Base-by-base conservation (phyloP, 2,888 invertebrate species). In the Tineola bisselliella region DNA sequence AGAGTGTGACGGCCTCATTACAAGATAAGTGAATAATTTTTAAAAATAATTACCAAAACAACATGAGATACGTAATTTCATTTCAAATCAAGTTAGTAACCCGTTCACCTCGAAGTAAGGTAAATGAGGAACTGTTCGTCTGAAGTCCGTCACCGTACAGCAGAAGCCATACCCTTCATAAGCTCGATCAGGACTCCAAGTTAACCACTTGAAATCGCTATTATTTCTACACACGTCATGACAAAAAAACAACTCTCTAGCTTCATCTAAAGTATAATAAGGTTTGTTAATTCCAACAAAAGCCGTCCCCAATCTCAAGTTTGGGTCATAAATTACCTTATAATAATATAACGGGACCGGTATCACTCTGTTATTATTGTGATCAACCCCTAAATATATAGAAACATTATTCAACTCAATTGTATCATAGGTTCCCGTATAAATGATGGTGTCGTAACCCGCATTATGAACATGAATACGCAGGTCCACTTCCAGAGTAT, bases 281-380 rank as follows among this genome's bases (percentile, higher is more conserved):
- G 92, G 91, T 71, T 92, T 90, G 68, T 92, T 92, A 6, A 90
- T 83, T 0, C 90, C 90, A 12, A 92, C 68, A 66, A 91, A 89
- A 0, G 87, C 91, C 1, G 89, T 77, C 0, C 90, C 91, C 17
- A 77, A 74, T 38, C 78, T 74, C 0, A 72, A 71, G 0, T 62
- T 64, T 1, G 87, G 82, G 62, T 91, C 89, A 66, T 90, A 89
- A 0, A 91, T 83, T 0, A 91, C 87, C 65, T 87, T 88, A 63
- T 86, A 88, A 65, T 70, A 87, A 68, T 84, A 88, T 61, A 77
- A 67, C 1, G 88, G 88, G 0, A 87, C 78, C 3, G 86, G 84
- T 44, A 88, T 81, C 10, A 79, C 76, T 0, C 79, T 78, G 60
- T 84, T 83, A 61, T 80, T 79, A 54, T 84, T 82, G 0, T 64